Evolutionary conservation across 2,888 invertebrate species (phyloP).

Genomic region (Ceratothoa steindachneri): DNA sequence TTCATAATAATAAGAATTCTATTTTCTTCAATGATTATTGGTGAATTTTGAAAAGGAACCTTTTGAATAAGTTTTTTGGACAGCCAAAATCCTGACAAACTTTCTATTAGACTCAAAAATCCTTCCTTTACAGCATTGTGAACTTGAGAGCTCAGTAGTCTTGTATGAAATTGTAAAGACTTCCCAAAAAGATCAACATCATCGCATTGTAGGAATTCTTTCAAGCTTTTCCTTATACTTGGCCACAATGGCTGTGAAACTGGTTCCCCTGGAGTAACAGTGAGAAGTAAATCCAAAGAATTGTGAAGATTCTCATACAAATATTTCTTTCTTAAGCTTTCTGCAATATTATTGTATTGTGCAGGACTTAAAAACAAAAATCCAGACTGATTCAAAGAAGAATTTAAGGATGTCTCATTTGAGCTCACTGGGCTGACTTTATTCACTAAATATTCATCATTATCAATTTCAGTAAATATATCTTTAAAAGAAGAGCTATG

Average conservation of each 20-base stretch:
- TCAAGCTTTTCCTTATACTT: conserved; percentile 34
- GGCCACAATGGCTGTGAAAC: conserved; percentile 42
- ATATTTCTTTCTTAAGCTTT: conserved; percentile 23
- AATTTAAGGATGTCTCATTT: conserved; percentile 41
- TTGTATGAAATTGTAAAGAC: conserved; percentile 42
- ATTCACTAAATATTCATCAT: neutral
- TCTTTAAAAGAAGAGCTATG: neutral
- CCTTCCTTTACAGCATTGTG: conserved; percentile 43
- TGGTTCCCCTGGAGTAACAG: conserved; percentile 46
- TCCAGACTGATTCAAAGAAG: conserved; percentile 45
- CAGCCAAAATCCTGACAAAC: conserved; percentile 39
- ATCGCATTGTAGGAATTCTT: conserved; percentile 23
- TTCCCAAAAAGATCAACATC: conserved; percentile 35
- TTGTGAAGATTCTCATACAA: conserved; percentile 25
- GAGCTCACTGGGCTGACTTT: neutral
- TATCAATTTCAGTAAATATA: neutral
- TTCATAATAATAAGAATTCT: conserved; percentile 31
- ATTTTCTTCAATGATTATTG: conserved; percentile 21
- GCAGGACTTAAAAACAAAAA: conserved; percentile 37
- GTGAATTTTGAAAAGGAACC: conserved; percentile 16
- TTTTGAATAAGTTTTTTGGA: conserved; percentile 29
- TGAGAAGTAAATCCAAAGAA: conserved; percentile 31
- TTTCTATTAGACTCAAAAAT: conserved; percentile 36
- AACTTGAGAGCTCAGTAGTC: conserved; percentile 41
- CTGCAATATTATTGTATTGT: conserved; percentile 37